Evolutionary conservation across 2,888 invertebrate species (phyloP).

Genomic region (Apotomis turbidana): DNA sequence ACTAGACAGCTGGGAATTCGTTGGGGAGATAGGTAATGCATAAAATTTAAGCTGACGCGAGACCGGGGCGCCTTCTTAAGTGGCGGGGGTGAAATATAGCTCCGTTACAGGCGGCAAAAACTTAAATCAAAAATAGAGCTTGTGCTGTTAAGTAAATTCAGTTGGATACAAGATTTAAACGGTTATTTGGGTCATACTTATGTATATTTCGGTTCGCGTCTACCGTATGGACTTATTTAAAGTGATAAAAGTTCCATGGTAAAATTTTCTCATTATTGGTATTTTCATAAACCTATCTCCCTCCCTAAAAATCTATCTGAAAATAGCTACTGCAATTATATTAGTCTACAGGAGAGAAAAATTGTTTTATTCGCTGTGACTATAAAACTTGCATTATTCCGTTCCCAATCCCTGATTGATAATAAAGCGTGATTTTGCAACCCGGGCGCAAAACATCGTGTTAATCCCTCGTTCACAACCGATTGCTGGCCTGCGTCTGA

Average conservation of each 20-base stretch:
- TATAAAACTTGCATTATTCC: too few species aligned
- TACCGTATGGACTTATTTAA: too few species aligned
- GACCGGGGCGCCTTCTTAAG: slow-evolving; percentile 48
- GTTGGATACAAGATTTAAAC: neutral
- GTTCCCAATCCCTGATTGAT: neutral
- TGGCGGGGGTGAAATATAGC: slow-evolving; percentile 44
- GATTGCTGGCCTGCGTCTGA: slow-evolving; percentile 11
- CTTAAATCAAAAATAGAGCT: slow-evolving; percentile 1
- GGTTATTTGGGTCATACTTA: neutral
- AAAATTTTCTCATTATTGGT: too few species aligned
- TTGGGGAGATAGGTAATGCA: slow-evolving; percentile 56
- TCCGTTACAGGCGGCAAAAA: slow-evolving; percentile 25
- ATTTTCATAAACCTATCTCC: too few species aligned
- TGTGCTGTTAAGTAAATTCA: slow-evolving; percentile 16
- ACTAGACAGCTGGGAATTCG: slow-evolving; percentile 54
- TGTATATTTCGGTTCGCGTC: too few species aligned
- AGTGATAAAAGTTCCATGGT: too few species aligned
- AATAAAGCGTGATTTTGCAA: neutral
- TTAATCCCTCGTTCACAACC: neutral
- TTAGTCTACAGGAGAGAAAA: too few species aligned
- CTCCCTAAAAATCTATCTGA: too few species aligned
- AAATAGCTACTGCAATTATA: too few species aligned
- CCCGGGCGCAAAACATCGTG: slow-evolving; percentile 4
- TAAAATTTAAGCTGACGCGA: slow-evolving; percentile 56
- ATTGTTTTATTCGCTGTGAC: too few species aligned